Evolutionary conservation across 2,888 invertebrate genomes (phyloP).

Genomic region (Sinohyriopsis cumingii): DNA sequence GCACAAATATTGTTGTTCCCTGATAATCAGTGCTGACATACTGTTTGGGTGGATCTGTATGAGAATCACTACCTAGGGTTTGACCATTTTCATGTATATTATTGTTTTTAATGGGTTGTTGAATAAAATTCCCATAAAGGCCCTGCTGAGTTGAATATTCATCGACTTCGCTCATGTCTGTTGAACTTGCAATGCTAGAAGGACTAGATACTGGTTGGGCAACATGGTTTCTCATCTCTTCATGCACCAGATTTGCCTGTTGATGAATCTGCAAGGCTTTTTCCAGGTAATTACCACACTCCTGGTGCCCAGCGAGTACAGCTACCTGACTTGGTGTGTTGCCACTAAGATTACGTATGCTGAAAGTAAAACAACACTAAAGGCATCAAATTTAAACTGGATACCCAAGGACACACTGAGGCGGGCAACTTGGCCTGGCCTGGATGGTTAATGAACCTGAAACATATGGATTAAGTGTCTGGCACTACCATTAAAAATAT

Average conservation of each 20-base stretch:
- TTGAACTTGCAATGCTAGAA: conserved; percentile 5
- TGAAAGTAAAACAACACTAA: conserved; percentile 30
- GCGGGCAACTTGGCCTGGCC: no score
- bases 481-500: no score
- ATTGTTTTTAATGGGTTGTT: no score
- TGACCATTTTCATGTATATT: no score
- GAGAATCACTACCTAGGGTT: no score
- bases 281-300: conserved; percentile 58
- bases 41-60: no score
- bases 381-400: background rate
- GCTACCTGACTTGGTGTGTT: conserved; percentile 59
- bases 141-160: conserved; percentile 12
- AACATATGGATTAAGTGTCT: no score
- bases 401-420: no score
- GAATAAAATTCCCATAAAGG: no score
- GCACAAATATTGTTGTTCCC: no score
- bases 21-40: no score
- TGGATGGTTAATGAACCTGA: no score
- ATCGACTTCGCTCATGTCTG: conserved; percentile 20
- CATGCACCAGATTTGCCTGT: conserved; percentile 18
- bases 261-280: conserved; percentile 42
- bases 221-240: conserved; percentile 17
- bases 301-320: conserved; percentile 40
- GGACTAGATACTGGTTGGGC: conserved; percentile 10
- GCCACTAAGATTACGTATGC: conserved; percentile 57